Conservation (phyloP, 2,888 invertebrate species). For the Allygus modestus region DNA sequence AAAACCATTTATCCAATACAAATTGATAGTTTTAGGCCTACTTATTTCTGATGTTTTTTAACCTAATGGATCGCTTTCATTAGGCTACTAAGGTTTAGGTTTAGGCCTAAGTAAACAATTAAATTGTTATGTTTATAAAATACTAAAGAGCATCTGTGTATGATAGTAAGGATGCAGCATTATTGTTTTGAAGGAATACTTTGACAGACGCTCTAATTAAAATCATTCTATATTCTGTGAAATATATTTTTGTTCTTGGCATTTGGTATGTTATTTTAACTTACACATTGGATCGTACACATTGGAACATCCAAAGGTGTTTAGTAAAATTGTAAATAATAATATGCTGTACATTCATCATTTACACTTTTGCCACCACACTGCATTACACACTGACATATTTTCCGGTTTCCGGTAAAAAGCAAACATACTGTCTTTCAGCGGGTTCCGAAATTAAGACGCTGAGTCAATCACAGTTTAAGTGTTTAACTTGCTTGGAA, state of each 20-base stretch:
- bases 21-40: background rate
- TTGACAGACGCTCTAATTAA: background rate
- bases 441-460: background rate
- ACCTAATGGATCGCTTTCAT: background rate
- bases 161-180: background rate
- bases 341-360: background rate
- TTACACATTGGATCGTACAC: background rate
- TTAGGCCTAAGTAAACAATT: background rate
- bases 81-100: background rate
- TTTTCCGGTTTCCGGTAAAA: background rate
- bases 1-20: background rate
- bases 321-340: background rate
- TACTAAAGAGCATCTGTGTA: background rate
- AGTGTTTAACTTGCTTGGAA: background rate
- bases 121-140: background rate
- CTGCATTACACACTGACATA: background rate
- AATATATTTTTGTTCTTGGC: background rate
- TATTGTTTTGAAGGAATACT: background rate
- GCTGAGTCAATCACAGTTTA: background rate
- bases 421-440: background rate
- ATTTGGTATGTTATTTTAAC: background rate
- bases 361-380: slow-evolving; percentile 5
- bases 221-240: background rate
- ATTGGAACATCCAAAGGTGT: background rate
- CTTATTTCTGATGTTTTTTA: background rate